Evolutionary conservation across 2,113 vertebrate species (phyloP).

Genomic region (Chroicocephalus ridibundus): DNA sequence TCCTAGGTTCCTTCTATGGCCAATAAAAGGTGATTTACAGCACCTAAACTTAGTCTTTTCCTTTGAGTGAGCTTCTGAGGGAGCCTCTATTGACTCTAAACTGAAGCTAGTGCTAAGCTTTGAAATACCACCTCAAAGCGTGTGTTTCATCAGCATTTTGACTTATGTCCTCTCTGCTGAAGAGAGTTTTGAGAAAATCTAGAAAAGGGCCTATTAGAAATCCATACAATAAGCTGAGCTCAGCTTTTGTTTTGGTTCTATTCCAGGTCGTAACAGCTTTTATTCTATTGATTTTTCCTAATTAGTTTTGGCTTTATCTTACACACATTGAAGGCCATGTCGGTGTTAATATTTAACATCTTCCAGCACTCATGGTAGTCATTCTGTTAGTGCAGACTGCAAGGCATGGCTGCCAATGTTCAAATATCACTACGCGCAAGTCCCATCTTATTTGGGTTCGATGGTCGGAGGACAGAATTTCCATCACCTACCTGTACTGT

Average conservation of each 20-base stretch:
- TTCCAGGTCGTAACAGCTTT: not conserved
- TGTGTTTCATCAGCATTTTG: not conserved
- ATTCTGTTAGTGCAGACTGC: not conserved
- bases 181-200: not conserved
- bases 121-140: not conserved
- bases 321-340: not conserved
- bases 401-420: not conserved
- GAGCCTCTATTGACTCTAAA: not conserved
- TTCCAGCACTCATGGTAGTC: not conserved
- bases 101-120: not conserved
- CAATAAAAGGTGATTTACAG: not conserved
- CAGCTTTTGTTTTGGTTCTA: not conserved
- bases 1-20: not conserved
- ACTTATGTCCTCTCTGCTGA: not conserved
- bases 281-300: conserved; percentile 21
- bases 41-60: not conserved
- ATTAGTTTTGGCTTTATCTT: not conserved
- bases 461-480: not conserved
- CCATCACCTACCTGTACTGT: too few species aligned
- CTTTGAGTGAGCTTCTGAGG: not conserved
- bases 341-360: not conserved
- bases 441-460: not conserved
- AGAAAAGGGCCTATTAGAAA: not conserved
- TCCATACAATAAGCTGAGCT: not conserved
- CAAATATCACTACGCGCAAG: not conserved